Evolutionary conservation across 2,797 vertebrate species (phyloP).

Genomic region (Rhadinocentrus ornatus): DNA sequence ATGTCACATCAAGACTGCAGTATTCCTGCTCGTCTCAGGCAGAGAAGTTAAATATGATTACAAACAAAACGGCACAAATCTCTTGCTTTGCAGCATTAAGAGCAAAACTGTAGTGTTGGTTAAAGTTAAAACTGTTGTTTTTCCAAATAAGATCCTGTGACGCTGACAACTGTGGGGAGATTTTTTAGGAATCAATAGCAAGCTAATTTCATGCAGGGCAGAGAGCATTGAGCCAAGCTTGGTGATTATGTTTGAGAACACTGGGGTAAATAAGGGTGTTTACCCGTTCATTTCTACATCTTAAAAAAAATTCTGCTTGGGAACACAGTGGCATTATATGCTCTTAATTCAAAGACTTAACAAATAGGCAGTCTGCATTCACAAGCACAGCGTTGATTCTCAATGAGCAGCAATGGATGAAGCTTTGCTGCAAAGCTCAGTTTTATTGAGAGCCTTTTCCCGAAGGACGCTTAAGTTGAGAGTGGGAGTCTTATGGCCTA

Average conservation of each 20-base stretch:
- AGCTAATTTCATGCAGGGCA: slow-evolving; percentile 75
- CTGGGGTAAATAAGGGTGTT: slow-evolving; percentile 71
- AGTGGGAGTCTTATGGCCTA: slow-evolving; percentile 35
- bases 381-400: slow-evolving; percentile 59
- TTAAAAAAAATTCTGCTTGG: slow-evolving; percentile 63
- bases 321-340: slow-evolving; percentile 53
- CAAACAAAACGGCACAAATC: slow-evolving; percentile 25
- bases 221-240: slow-evolving; percentile 62
- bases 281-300: slow-evolving; percentile 70
- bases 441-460: slow-evolving; percentile 48
- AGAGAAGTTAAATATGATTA: slow-evolving; percentile 57
- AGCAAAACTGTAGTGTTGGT: slow-evolving; percentile 42
- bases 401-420: slow-evolving; percentile 23
- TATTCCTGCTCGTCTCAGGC: slow-evolving; percentile 42
- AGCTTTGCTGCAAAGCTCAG: slow-evolving; percentile 45
- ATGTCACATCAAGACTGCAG: slow-evolving; percentile 72
- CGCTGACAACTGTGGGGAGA: slow-evolving; percentile 53
- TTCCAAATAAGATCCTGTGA: slow-evolving; percentile 52
- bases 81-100: slow-evolving; percentile 19
- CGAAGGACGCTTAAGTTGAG: slow-evolving; percentile 39
- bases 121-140: slow-evolving; percentile 42
- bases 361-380: slow-evolving; percentile 66
- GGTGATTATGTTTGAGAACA: slow-evolving; percentile 72
- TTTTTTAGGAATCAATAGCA: slow-evolving; percentile 70
- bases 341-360: slow-evolving; percentile 72